Conservation (phyloP, 2,888 invertebrate genomes). For the Scotopteryx bipunctaria region DNA sequence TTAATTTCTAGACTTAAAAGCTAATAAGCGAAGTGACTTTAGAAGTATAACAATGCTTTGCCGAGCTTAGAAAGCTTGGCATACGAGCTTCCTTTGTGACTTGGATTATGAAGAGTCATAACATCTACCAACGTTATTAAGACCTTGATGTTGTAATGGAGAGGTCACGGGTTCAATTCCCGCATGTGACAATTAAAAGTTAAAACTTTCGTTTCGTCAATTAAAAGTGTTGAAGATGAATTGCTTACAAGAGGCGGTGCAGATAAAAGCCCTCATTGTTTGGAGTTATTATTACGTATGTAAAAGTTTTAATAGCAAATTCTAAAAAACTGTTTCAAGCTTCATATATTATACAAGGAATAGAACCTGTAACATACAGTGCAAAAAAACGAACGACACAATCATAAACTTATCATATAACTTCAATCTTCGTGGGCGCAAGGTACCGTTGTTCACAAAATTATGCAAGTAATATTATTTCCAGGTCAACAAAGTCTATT, state of each 20-base stretch:
- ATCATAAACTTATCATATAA: no score
- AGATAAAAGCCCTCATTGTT: background rate
- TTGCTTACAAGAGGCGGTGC: background rate
- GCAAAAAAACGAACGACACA: no score
- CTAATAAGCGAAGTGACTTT: background rate
- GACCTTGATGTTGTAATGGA: slow-evolving; percentile 12
- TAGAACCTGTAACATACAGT: no score
- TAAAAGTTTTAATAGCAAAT: background rate
- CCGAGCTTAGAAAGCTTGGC: background rate
- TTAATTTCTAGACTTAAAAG: background rate
- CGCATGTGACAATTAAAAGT: slow-evolving; percentile 25
- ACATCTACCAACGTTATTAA: slow-evolving; percentile 16
- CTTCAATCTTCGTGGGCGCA: no score
- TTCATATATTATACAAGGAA: no score
- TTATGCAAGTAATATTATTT: no score
- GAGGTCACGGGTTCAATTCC: slow-evolving; percentile 24
- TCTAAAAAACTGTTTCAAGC: no score
- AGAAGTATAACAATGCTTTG: background rate
- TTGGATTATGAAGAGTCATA: slow-evolving; percentile 11
- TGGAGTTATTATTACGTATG: no score
- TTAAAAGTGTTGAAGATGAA: slow-evolving; percentile 8
- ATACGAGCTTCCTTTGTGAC: slow-evolving; percentile 7
- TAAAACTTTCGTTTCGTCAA: slow-evolving; percentile 21
- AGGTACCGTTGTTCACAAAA: no score
- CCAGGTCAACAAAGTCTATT: no score